Evolutionary conservation across 2,797 vertebrate species (phyloP).

Genomic region (Takifugu ocellatus): DNA sequence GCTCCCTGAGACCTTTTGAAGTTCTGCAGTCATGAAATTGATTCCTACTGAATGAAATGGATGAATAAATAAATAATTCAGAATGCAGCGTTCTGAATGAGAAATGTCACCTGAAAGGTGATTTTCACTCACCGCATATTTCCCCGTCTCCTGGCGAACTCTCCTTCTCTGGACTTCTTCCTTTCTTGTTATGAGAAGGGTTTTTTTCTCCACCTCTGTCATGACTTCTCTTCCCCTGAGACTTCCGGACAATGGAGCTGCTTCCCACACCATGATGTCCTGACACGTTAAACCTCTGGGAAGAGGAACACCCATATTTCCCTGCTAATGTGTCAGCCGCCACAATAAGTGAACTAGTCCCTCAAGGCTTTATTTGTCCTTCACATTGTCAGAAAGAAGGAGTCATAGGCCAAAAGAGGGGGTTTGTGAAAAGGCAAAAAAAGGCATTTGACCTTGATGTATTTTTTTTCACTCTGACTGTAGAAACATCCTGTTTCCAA

Average conservation of each 20-base stretch:
- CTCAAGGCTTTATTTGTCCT: slow-evolving; percentile 55
- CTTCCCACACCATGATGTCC: slow-evolving; percentile 25
- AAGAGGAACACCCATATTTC: slow-evolving; percentile 77
- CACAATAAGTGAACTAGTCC: slow-evolving; percentile 47
- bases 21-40: too few relatives aligned
- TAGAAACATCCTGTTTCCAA: too few relatives aligned
- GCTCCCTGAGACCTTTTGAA: too few relatives aligned
- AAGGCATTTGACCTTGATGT: too few relatives aligned
- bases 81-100: too few relatives aligned
- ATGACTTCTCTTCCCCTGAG: slow-evolving; percentile 34
- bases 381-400: slow-evolving; percentile 23
- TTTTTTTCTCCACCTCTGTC: slow-evolving; percentile 19
- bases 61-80: too few relatives aligned
- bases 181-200: slow-evolving; percentile 1
- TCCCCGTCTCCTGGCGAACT: slow-evolving; percentile 23
- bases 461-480: too few relatives aligned
- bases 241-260: slow-evolving; percentile 52
- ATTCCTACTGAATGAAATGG: too few relatives aligned
- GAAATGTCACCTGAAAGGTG: background rate
- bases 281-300: slow-evolving; percentile 78
- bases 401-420: background rate
- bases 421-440: too few relatives aligned
- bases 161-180: too few relatives aligned
- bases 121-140: slow-evolving; percentile 70
- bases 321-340: slow-evolving; percentile 57